phyloP scores from a whole-genome alignment of 1,140 invertebrate genomes.

The Helicoverpa zea region DNA sequence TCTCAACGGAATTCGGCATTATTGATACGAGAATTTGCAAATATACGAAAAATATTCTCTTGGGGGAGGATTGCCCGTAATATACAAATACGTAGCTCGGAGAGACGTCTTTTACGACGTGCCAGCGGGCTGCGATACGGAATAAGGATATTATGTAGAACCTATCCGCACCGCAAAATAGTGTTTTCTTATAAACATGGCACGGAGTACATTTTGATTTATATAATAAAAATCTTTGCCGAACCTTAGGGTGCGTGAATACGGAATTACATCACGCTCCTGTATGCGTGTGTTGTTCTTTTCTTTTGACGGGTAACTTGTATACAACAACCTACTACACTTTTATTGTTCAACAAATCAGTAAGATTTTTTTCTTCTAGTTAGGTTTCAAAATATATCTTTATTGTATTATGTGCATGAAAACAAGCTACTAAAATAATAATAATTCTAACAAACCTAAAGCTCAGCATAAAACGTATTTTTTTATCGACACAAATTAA shows the following conservation, averaged over 20 bases:
- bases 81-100: slow-evolving; percentile 29
- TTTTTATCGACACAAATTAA: too few relatives aligned
- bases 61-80: slow-evolving; percentile 42
- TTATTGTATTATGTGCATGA: too few relatives aligned
- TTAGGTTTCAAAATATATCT: too few relatives aligned
- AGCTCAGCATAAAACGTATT: too few relatives aligned
- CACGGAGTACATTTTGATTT: slow-evolving; percentile 20
- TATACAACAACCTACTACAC: too few relatives aligned
- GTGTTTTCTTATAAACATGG: slow-evolving; percentile 37
- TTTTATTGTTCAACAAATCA: too few relatives aligned
- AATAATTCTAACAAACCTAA: too few relatives aligned
- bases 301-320: too few relatives aligned
- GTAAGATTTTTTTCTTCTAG: too few relatives aligned
- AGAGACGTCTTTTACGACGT: slow-evolving; percentile 50
- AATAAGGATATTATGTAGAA: slow-evolving; percentile 52
- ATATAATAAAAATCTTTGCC: slow-evolving; percentile 15
- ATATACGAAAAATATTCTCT: slow-evolving; percentile 54
- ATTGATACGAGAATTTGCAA: slow-evolving; percentile 56
- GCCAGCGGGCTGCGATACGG: slow-evolving; percentile 47
- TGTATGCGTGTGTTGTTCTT: too few relatives aligned
- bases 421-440: too few relatives aligned
- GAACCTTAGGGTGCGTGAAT: not conserved
- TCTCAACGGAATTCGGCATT: slow-evolving; percentile 48
- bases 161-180: slow-evolving; percentile 29
- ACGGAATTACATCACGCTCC: not conserved